Conservation (phyloP, 2,113 vertebrate species). For the Trichomycterus rosablanca region DNA sequence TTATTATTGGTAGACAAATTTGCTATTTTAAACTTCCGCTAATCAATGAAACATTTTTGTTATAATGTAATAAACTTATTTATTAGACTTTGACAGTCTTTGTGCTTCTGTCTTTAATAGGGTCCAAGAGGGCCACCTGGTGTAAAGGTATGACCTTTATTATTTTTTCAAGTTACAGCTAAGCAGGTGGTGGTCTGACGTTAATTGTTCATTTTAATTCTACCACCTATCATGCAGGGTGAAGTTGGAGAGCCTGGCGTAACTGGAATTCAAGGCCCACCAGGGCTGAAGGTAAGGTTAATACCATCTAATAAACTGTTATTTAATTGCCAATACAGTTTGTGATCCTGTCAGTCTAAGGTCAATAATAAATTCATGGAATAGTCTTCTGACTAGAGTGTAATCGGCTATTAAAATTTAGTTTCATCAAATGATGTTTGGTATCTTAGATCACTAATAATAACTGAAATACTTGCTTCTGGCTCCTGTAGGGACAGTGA, state of each 20-base stretch:
- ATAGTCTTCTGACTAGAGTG: too few relatives aligned
- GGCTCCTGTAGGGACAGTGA: too few relatives aligned
- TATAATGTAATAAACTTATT: background rate
- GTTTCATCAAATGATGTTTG: too few relatives aligned
- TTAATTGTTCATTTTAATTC: background rate
- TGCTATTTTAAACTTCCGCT: too few relatives aligned
- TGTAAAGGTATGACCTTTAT: conserved; percentile 57
- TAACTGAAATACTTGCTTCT: too few relatives aligned
- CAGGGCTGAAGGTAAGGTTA: conserved; percentile 66
- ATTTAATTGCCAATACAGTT: too few relatives aligned
- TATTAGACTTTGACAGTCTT: background rate
- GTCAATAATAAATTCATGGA: too few relatives aligned
- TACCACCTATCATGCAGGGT: conserved; percentile 59
- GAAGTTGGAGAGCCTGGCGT: conserved; percentile 64
- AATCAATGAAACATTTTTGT: background rate
- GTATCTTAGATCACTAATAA: too few relatives aligned
- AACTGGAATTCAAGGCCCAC: conserved; percentile 62
- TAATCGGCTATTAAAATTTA: too few relatives aligned
- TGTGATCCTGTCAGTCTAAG: too few relatives aligned
- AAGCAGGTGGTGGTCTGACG: background rate
- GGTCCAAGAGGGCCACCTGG: conserved; percentile 70
- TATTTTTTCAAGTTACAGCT: background rate
- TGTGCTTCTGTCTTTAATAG: conserved; percentile 48
- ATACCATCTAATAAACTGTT: background rate
- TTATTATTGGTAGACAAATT: too few relatives aligned